Evolutionary conservation across 2,113 vertebrate species (phyloP).

Genomic region (Alligator sinensis): DNA sequence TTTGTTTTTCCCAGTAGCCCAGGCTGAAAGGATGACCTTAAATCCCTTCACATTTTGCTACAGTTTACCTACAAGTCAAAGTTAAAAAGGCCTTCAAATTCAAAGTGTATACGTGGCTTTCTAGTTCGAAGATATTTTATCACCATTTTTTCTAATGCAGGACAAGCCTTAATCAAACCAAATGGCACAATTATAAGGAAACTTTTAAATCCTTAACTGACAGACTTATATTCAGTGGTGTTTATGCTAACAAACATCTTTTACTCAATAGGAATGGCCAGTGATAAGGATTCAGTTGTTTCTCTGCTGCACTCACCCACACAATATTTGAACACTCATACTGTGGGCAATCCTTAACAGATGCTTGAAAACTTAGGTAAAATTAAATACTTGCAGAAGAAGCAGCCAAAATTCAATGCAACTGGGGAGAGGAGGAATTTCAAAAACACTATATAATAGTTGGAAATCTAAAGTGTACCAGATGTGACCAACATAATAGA

Average conservation of each 20-base stretch:
- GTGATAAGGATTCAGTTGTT: background rate
- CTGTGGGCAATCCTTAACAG: conserved; percentile 44
- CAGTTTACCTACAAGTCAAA: background rate
- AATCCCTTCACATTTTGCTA: accelerated
- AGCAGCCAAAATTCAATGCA: conserved; percentile 16
- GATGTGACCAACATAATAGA: conserved; percentile 28
- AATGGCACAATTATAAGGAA: conserved; percentile 33
- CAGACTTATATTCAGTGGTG: background rate
- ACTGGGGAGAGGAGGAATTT: conserved; percentile 27
- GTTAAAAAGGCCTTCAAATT: background rate
- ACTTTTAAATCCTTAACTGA: conserved; percentile 24
- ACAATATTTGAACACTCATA: background rate
- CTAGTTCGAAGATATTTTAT: conserved; percentile 4
- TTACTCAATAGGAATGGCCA: background rate
- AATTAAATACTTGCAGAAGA: conserved; percentile 31
- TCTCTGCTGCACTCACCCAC: conserved; percentile 2
- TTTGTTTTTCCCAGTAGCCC: background rate
- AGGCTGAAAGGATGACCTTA: background rate
- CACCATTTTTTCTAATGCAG: background rate
- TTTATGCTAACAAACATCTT: background rate
- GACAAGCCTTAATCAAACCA: conserved; percentile 52
- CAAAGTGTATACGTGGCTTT: background rate
- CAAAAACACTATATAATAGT: background rate
- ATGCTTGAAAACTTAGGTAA: conserved; percentile 47
- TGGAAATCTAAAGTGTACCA: background rate